phyloP scores from a whole-genome alignment of 53 echinoderm and acorn worm species.

The Hippasteria phrygiana region DNA sequence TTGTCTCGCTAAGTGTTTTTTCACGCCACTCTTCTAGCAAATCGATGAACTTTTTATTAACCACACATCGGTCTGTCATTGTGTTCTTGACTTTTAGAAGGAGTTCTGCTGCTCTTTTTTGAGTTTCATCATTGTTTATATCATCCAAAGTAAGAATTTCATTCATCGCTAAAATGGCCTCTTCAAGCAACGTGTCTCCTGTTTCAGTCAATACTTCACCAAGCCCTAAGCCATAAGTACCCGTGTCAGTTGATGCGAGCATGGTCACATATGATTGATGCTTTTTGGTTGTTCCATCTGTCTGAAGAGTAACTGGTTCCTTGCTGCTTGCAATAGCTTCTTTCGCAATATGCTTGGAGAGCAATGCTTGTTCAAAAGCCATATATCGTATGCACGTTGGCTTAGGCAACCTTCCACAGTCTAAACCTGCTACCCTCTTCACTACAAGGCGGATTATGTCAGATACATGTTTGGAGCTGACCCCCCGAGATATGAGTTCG shows the following conservation, averaged over 20 bases:
- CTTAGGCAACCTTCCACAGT: conserved; percentile 74
- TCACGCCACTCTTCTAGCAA: conserved; percentile 67
- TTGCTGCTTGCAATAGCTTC: conserved; percentile 54
- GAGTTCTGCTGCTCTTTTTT: conserved; percentile 9
- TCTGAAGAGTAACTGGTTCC: conserved; percentile 44
- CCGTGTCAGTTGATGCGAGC: conserved; percentile 60
- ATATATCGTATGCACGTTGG: conserved; percentile 64
- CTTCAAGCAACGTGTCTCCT: conserved; percentile 32
- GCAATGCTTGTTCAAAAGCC: conserved; percentile 75
- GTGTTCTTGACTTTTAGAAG: conserved; percentile 75
- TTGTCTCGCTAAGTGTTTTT: not conserved
- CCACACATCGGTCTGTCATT: conserved; percentile 78
- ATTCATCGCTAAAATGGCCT: conserved; percentile 52
- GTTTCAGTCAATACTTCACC: conserved; percentile 62
- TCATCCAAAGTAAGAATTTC: conserved; percentile 9
- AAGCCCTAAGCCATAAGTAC: conserved; percentile 52
- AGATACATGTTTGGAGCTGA: conserved; percentile 69
- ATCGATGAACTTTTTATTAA: conserved; percentile 69
- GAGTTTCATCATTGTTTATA: not conserved
- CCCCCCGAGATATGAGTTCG: conserved; percentile 54
- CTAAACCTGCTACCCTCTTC: conserved; percentile 52
- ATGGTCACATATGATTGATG: conserved; percentile 60
- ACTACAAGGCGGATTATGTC: conserved; percentile 71
- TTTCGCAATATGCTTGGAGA: conserved; percentile 65
- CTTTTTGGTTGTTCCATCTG: conserved; percentile 77